Percentiles rank a stretch among this genome's conserved stretches.
phyloP scores from a whole-genome alignment of 2,797 vertebrate species.

The Rhyacichthys aspro region DNA sequence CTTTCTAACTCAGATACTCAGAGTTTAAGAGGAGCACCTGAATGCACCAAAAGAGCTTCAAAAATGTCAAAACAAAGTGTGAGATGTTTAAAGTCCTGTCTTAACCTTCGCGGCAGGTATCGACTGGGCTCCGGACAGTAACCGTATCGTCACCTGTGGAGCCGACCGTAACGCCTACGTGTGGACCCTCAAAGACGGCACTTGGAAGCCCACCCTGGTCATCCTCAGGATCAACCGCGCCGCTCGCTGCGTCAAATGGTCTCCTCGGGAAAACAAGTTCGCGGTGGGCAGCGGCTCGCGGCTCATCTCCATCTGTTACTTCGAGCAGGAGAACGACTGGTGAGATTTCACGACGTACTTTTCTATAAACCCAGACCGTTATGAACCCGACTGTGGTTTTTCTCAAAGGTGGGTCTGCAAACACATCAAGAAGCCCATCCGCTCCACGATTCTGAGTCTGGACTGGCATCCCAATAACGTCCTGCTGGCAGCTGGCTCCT shows the following conservation, averaged over 20 bases:
- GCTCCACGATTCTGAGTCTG: slow-evolving; percentile 96
- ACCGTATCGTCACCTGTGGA: slow-evolving; percentile 97
- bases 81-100: not conserved
- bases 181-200: slow-evolving; percentile 95
- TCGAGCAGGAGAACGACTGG: slow-evolving; percentile 99
- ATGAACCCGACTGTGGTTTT: slow-evolving; percentile 2
- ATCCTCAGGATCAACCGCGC: slow-evolving; percentile 98
- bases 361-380: not conserved
- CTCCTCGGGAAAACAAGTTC: slow-evolving; percentile 97
- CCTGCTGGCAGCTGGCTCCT: slow-evolving; percentile 89
- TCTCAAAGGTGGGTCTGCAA: slow-evolving; percentile 98
- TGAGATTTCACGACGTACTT: slow-evolving; percentile 66
- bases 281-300: slow-evolving; percentile 96
- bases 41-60: too few relatives aligned
- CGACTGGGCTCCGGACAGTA: slow-evolving; percentile 97
- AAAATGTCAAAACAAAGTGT: too few relatives aligned
- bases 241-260: slow-evolving; percentile 97
- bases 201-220: slow-evolving; percentile 97
- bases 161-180: slow-evolving; percentile 98
- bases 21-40: too few relatives aligned
- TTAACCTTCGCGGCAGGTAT: slow-evolving; percentile 82
- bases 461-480: slow-evolving; percentile 99
- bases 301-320: slow-evolving; percentile 99
- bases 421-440: slow-evolving; percentile 99
- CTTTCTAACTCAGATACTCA: too few relatives aligned